Conservation (phyloP, 2,113 vertebrate genomes). For the Probosciger aterrimus region DNA sequence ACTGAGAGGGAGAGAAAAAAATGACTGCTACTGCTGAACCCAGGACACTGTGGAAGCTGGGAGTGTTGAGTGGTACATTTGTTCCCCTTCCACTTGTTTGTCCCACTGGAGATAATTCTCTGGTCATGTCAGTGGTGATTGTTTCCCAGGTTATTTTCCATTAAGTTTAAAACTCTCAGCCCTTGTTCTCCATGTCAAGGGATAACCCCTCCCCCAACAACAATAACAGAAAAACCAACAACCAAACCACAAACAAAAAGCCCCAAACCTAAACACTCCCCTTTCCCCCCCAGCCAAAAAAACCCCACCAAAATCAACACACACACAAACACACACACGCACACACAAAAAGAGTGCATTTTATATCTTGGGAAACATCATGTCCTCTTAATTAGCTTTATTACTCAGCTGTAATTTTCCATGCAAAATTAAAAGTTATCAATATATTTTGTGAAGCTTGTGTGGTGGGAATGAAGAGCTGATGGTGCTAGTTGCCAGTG, state of each 20-base stretch:
- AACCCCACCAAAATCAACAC: not conserved
- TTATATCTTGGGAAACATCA: not conserved
- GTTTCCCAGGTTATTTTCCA: constrained; percentile 18
- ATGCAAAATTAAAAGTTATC: not conserved
- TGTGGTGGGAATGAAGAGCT: not conserved
- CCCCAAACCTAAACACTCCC: not conserved
- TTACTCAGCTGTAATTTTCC: not conserved
- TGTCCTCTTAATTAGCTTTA: not conserved
- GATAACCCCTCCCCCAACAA: not conserved
- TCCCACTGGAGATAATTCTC: not conserved
- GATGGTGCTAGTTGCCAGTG: not conserved
- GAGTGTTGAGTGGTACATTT: not conserved
- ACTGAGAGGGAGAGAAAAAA: too few relatives aligned
- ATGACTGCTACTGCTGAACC: too few relatives aligned
- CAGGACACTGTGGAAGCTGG: too few relatives aligned
- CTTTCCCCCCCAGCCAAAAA: not conserved
- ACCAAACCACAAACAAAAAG: not conserved
- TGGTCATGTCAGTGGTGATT: not conserved
- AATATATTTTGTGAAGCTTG: not conserved
- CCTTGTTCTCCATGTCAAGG: not conserved
- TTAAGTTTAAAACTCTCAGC: not conserved
- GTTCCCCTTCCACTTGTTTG: not conserved
- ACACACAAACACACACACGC: not conserved
- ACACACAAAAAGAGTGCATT: not conserved
- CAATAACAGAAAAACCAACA: not conserved